phyloP scores from a whole-genome alignment of 2,888 invertebrate species.

The Bimastos eiseni region DNA sequence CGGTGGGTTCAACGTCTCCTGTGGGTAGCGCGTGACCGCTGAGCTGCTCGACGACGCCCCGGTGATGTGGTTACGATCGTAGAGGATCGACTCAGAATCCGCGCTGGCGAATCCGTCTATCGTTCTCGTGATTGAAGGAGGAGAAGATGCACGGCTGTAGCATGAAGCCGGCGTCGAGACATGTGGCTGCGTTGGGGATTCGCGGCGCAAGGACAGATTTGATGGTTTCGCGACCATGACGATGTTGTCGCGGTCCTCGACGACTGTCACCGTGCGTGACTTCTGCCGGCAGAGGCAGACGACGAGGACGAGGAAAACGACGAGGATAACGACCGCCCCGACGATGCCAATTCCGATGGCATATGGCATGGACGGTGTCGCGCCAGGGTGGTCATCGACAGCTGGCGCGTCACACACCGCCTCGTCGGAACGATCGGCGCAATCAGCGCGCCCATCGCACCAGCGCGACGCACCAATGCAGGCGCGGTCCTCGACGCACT shows the following conservation, averaged over 20 bases:
- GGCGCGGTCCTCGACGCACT: conserved; percentile 28
- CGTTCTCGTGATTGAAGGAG: background rate
- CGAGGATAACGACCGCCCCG: conserved; percentile 66
- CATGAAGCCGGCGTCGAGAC: background rate
- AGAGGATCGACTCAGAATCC: conserved; percentile 43
- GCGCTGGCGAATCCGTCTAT: background rate
- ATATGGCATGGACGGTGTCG: conserved; percentile 51
- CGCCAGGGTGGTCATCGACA: conserved; percentile 44
- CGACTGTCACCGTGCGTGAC: conserved; percentile 47
- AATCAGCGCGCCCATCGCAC: conserved; percentile 56
- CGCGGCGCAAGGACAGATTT: background rate
- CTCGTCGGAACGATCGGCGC: conserved; percentile 47
- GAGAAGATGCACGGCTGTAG: background rate
- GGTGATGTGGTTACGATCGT: conserved; percentile 72
- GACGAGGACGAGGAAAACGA: conserved; percentile 62
- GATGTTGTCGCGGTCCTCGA: conserved; percentile 36
- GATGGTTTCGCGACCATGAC: conserved; percentile 35
- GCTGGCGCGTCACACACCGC: conserved; percentile 53
- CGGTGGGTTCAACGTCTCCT: conserved; percentile 75
- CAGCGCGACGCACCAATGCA: conserved; percentile 72
- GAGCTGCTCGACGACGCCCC: conserved; percentile 69
- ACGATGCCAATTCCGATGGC: conserved; percentile 63
- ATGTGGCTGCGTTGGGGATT: background rate
- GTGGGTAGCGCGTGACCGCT: background rate
- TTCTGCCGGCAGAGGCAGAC: conserved; percentile 53